These are phyloP conservation scores for Mystacides longicornis DNA, from an alignment of 2,888 invertebrate species.

Conservation along the genomic window DNA sequence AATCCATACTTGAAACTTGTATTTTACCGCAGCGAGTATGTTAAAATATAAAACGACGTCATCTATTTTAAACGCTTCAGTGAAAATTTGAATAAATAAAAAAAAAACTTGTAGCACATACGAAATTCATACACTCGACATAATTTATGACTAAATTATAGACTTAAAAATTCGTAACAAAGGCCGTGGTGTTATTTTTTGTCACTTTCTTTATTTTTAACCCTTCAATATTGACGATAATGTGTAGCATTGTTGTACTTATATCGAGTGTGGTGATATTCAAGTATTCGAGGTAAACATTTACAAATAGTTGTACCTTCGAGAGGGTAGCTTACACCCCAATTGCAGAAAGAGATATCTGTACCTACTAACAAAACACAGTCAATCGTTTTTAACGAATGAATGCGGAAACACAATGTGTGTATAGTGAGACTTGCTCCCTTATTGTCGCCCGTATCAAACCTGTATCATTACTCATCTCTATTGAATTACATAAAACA, in stretches of 20 bases:
- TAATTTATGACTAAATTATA: conserved; percentile 25
- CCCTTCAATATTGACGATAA: not conserved
- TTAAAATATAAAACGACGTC: not conserved
- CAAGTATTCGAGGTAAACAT: conserved; percentile 24
- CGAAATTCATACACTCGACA: conserved; percentile 17
- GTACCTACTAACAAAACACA: conserved; percentile 1
- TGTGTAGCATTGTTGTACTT: conserved; percentile 6
- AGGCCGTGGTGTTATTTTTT: conserved; percentile 8
- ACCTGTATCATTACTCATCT: conserved; percentile 26
- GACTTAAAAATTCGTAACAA: conserved; percentile 18
- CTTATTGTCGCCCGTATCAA: conserved; percentile 21
- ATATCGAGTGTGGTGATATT: conserved; percentile 11
- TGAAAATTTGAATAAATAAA: conserved; percentile 4
- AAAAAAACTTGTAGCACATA: not conserved
- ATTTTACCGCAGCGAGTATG: not conserved
- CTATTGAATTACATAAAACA: conserved; percentile 6
- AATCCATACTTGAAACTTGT: not conserved
- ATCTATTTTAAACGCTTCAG: conserved; percentile 1
- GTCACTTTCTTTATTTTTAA: not conserved
- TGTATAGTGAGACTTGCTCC: conserved; percentile 15
- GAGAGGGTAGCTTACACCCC: conserved; percentile 20
- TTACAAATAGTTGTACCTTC: conserved; percentile 20
- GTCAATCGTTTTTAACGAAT: conserved; percentile 26
- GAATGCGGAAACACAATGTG: conserved; percentile 25
- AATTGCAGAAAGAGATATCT: conserved; percentile 1